Evolutionary conservation across 2,797 vertebrate species (phyloP), one percentile per base, ranked within the genome.

Genomic region (Semotilus atromaculatus): DNA sequence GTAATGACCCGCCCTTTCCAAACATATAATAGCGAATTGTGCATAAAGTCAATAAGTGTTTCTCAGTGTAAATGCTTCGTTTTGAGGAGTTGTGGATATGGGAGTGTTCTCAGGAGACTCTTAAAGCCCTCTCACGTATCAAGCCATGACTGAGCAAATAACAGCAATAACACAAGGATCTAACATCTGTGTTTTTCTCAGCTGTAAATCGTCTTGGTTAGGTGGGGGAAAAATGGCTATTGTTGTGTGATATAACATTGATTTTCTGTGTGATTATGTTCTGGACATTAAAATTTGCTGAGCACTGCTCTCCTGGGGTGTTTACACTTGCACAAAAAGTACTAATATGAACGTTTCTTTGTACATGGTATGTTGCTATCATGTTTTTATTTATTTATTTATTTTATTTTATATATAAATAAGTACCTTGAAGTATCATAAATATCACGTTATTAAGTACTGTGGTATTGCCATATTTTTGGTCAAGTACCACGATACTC

Each of bases 1-100:
- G 34, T 70, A 40, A 53, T 68, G 82, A 81, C 78, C 85, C 81
- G 72, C 86, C 86, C 88, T 82, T 83, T 78, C 34, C 40, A 58
- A 75, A 75, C 80, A 19, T 26, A 70, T 58, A 70, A 53, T 23
- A 68, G 73, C 19, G 14, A 19, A 51, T 67, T 60, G 51, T 31
- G 45, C 34, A 31, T 19, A 58, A 45, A 81, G 70, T 68, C 26
- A 10, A 43, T 36, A 68, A 64, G 58, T 80, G 36, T 81, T 66
- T 60, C 60, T 74, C 60, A 19, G 19, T 64, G 40, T 55, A 21
- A 67, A 67, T 51, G 43, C 43, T 51, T 67, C 26, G 67, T 31
- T 43, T 68, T 23, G 73, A 58, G 48, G 13, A 51, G 43, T 43
- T 62, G 40, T 62, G 40, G 21, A 16, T n/a, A 64, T 51, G 58